These are phyloP conservation scores for Ancistrus triradiatus DNA, from an alignment of 2,113 vertebrate species.

Conservation along the genomic window DNA sequence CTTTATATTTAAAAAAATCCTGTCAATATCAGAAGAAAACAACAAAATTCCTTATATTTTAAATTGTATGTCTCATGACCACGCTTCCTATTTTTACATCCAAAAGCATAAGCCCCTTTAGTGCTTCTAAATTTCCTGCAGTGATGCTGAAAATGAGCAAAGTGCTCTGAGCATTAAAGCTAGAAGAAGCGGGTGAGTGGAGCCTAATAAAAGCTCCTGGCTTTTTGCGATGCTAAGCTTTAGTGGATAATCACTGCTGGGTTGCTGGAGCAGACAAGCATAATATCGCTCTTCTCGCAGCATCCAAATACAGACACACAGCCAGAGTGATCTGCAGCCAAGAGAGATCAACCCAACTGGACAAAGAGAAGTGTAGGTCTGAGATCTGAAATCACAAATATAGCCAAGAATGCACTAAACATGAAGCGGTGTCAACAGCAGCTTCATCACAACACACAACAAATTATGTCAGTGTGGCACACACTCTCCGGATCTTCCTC, in stretches of 20 bases:
- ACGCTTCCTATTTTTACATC: no score
- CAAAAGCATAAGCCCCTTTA: background rate
- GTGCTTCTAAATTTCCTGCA: background rate
- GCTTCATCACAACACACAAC: background rate
- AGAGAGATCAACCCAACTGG: constrained; percentile 18
- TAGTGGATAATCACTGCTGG: constrained; percentile 14
- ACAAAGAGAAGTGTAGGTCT: no score
- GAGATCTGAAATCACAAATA: background rate
- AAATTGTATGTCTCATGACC: no score
- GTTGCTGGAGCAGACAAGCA: constrained; percentile 27
- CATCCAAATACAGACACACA: constrained; percentile 4
- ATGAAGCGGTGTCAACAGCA: background rate
- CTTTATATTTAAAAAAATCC: no score
- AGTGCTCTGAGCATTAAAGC: constrained; percentile 16
- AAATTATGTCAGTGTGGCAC: constrained; percentile 4
- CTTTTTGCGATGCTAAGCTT: constrained; percentile 33
- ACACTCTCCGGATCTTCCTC: background rate
- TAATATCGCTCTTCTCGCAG: constrained; percentile 22
- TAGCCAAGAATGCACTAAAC: background rate
- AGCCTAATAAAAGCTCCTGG: constrained; percentile 36
- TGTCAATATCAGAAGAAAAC: no score
- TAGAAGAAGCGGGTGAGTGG: constrained; percentile 16
- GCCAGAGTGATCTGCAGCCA: constrained; percentile 12
- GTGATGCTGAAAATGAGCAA: constrained; percentile 9
- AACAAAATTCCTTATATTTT: no score